Conservation (phyloP, 1,140 invertebrate species). For the Pteromalus puparum region DNA sequence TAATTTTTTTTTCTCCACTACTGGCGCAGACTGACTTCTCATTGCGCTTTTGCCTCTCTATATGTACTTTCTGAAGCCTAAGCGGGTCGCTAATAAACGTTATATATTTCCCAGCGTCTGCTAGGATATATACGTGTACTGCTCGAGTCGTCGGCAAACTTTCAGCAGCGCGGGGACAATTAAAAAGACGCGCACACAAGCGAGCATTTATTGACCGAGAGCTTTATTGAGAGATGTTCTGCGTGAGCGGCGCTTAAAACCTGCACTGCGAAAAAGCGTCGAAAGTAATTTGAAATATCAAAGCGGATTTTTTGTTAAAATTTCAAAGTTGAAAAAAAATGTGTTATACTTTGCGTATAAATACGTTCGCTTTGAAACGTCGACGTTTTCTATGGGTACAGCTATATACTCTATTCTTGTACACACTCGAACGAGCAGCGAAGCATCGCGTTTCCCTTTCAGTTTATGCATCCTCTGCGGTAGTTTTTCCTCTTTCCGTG, state of each 20-base stretch:
- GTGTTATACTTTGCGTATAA: not conserved
- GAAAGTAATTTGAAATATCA: too few relatives aligned
- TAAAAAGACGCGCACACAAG: not conserved
- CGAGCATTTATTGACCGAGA: too few relatives aligned
- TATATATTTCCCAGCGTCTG: not conserved
- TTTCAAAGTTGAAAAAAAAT: too few relatives aligned
- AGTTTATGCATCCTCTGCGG: too few relatives aligned
- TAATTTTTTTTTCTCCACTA: not conserved
- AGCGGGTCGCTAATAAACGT: not conserved
- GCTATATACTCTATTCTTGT: not conserved
- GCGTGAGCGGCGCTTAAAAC: too few relatives aligned
- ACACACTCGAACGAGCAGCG: too few relatives aligned
- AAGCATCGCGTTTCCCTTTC: too few relatives aligned
- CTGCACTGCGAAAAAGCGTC: too few relatives aligned
- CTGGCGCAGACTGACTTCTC: not conserved
- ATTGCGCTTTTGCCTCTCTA: not conserved
- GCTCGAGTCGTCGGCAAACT: not conserved
- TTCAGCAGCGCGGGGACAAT: not conserved
- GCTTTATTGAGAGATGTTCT: too few relatives aligned
- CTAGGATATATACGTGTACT: not conserved
- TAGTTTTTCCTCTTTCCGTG: not conserved
- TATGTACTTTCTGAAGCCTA: not conserved
- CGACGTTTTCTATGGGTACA: not conserved
- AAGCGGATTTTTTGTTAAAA: too few relatives aligned
- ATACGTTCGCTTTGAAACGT: not conserved